Evolutionary conservation across 2,113 vertebrate species (phyloP), one percentile per base, ranked within the genome.

Genomic region (Lagopus leucura): DNA sequence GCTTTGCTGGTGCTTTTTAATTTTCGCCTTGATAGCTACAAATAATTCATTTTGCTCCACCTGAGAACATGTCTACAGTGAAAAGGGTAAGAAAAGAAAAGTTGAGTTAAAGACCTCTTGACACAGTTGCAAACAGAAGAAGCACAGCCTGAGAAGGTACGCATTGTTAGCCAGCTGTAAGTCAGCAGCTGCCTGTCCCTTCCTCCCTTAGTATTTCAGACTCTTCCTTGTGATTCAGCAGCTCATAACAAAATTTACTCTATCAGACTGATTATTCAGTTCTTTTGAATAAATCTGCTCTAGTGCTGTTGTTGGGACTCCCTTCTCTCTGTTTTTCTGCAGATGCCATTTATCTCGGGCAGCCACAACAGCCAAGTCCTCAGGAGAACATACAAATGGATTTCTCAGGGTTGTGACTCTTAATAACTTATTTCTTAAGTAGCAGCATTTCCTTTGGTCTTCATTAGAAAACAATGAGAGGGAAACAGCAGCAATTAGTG

Each of bases 11-110:
- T 86, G 50, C 47, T 88, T 58, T 70, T 94, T 93, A 79, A 86
- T 95, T 94, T 96, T 92, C 54, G 63, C 81, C 81, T 89, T 89
- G 81, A 78, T 85, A 50, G 43, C 91, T 82, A 94, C 58, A 78
- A 75, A 81, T 58, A 88, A 95, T 91, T 94, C 34, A 38, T 90
- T 94, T 91, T 90, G 15, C 54, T 93, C 27, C 22, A 90, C 88
- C 82, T 25, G 42, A 65, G 43, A 93, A 60, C 2, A 2, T 38
- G 30, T 52, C 72, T 83, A 20, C 34, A 64, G 71, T 89, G 89
- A 65, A 93, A 95, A 93, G 76, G 45, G 57, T 30, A 88, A 86
- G 91, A 52, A 50, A 70, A 66, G 36, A 47, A 70, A 70, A 63
- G n/a, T 45, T 91, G 71, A 63, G 86, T 94, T 91, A 89, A 94